Base-by-base conservation (phyloP, 2,888 invertebrate genomes). In the Geophilus truncorum region DNA sequence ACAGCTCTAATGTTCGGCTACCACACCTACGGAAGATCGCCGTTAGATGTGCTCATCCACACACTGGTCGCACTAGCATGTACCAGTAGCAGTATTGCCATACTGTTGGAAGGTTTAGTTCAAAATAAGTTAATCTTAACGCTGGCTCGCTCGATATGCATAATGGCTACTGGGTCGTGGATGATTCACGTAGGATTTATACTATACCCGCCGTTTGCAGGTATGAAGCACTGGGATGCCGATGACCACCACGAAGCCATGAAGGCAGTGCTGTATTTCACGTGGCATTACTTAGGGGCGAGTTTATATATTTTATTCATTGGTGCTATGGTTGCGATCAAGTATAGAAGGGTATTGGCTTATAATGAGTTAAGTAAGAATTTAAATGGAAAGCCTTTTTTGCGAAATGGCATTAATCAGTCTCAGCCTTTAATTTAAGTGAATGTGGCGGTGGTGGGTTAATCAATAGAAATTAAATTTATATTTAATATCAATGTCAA, bases 121-220 rank as follows among this genome's bases (percentile, higher is more conserved):
- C 85, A 86, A 3, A 83, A 85, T 80, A 86, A 84, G 81, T 84
- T 88, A 4, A 78, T 88, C 32, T 84, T 86, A 2, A 85, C 87
- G 0, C 82, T 89, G 70, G 83, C 85, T 10, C 83, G 89, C 57
- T 82, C 86, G 10, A 88, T 86, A 82, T 87, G 88, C 80, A 85
- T 86, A 0, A 81, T 88, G 15, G 84, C 89, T 9, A 89, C 89
- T 84, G 89, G 89, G 12, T 87, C 88, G 2, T 90, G 89, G 89
- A 89, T 89, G 85, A 87, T 86, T 84, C 88, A 88, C 82, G 86
- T 89, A 9, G 89, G 87, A 0, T 88, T 88, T 84, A 88, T 89
- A 81, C 84, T 89, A 28, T 89, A 89, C 84, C 87, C 88, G 40
- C 89, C 89, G 7, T 4, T 10, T 10, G 36, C 82, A 10, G 84